Evolutionary conservation across 92 coral and sea anemone species (phyloP).

Genomic region (Zoanthus solanderi): DNA sequence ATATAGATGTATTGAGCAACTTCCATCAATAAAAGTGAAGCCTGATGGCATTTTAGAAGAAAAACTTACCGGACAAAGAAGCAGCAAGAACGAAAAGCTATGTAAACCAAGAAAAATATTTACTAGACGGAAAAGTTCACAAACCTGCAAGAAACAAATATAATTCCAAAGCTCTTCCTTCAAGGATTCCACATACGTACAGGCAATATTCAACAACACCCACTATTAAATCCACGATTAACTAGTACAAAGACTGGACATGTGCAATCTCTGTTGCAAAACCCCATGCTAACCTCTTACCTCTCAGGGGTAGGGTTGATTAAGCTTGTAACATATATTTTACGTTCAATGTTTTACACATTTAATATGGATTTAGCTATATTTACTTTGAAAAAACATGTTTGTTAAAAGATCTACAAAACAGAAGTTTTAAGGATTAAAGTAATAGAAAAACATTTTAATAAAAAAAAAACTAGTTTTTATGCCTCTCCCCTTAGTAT

Average conservation of each 20-base stretch:
- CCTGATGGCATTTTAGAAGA: not conserved
- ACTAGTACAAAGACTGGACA: not conserved
- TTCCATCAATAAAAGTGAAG: not conserved
- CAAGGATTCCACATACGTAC: not conserved
- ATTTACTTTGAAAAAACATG: not conserved
- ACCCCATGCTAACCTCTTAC: no score
- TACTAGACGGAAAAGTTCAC: not conserved
- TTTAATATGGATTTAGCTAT: not conserved
- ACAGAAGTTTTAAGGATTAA: not conserved
- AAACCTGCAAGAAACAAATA: not conserved
- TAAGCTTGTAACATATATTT: no score
- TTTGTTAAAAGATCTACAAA: not conserved
- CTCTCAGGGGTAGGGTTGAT: no score
- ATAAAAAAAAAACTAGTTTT: not conserved
- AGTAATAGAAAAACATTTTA: not conserved
- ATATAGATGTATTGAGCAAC: not conserved
- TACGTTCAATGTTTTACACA: not conserved
- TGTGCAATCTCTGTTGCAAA: no score
- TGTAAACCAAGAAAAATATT: not conserved
- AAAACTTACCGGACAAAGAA: not conserved
- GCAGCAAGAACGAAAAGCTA: not conserved
- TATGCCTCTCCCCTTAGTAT: slow-evolving; percentile 3
- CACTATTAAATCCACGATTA: not conserved
- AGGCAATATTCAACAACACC: not conserved
- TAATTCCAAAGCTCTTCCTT: not conserved